Evolutionary conservation across 1,140 invertebrate genomes (phyloP).

Genomic region (Lepidotrigona ventralis): DNA sequence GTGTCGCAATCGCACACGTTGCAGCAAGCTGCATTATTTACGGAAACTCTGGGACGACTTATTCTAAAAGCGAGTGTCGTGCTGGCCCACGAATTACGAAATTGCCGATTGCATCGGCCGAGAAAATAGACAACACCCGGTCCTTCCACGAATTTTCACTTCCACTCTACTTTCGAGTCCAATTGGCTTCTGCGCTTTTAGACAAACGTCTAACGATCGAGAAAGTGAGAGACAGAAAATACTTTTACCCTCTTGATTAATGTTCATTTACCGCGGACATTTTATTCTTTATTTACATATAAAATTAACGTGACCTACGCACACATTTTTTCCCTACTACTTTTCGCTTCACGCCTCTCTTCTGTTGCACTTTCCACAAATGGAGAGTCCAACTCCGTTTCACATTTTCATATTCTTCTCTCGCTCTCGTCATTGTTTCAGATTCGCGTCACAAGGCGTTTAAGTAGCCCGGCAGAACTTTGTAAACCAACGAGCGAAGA

Average conservation of each 20-base stretch:
- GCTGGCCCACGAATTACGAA: constrained; percentile 38
- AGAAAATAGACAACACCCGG: constrained; percentile 33
- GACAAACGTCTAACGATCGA: background rate
- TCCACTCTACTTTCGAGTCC: background rate
- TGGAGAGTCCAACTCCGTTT: no score
- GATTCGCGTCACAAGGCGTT: background rate
- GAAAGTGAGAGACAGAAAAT: background rate
- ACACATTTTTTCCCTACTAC: background rate
- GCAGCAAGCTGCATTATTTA: constrained; percentile 56
- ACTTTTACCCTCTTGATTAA: background rate
- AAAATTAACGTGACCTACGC: no score
- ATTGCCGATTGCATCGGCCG: constrained; percentile 32
- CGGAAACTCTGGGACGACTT: constrained; percentile 44
- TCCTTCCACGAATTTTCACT: constrained; percentile 24
- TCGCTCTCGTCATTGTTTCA: background rate
- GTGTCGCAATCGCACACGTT: constrained; percentile 48
- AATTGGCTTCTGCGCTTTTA: background rate
- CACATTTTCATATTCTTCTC: background rate
- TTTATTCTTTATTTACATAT: no score
- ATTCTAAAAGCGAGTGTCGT: constrained; percentile 43
- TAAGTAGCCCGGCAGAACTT: background rate
- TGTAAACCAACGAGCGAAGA: constrained; percentile 1
- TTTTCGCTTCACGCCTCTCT: no score
- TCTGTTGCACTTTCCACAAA: background rate
- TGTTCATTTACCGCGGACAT: background rate